A percentile compares a stretch with the other conserved stretches of the same genome.
phyloP scores from a whole-genome alignment of 2,113 vertebrate species.

The Perccottus glenii region DNA sequence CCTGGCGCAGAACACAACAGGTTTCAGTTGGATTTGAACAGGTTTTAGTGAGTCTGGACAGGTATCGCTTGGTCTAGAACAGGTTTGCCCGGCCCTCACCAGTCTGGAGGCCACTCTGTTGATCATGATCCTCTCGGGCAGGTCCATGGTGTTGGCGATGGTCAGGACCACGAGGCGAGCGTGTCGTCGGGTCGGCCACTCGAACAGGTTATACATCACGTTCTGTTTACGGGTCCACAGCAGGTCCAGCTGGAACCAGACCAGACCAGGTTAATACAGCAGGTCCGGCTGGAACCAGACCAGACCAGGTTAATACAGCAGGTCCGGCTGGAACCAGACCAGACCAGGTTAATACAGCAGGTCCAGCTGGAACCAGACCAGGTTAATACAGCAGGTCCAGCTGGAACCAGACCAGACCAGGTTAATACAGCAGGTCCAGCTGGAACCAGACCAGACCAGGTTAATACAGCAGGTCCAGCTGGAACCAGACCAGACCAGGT shows the following conservation, averaged over 20 bases:
- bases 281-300: neutral
- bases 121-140: conserved; percentile 97
- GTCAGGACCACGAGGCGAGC: conserved; percentile 91
- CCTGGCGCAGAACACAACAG: conserved; percentile 71
- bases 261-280: neutral
- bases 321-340: too few relatives aligned
- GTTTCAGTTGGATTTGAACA: neutral
- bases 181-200: conserved; percentile 91
- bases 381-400: too few relatives aligned
- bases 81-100: conserved; percentile 73
- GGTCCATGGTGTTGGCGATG: conserved; percentile 98
- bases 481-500: neutral
- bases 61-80: too few relatives aligned
- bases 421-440: conserved; percentile 43
- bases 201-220: conserved; percentile 95
- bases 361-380: too few relatives aligned
- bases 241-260: conserved; percentile 85
- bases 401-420: too few relatives aligned
- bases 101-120: conserved; percentile 93
- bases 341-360: too few relatives aligned
- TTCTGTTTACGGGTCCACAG: conserved; percentile 97
- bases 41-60: too few relatives aligned
- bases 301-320: too few relatives aligned
- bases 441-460: conserved; percentile 36
- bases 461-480: conserved; percentile 87